Conservation (phyloP, 35 echinoderm and acorn worm species). For the Amphiura filiformis region DNA sequence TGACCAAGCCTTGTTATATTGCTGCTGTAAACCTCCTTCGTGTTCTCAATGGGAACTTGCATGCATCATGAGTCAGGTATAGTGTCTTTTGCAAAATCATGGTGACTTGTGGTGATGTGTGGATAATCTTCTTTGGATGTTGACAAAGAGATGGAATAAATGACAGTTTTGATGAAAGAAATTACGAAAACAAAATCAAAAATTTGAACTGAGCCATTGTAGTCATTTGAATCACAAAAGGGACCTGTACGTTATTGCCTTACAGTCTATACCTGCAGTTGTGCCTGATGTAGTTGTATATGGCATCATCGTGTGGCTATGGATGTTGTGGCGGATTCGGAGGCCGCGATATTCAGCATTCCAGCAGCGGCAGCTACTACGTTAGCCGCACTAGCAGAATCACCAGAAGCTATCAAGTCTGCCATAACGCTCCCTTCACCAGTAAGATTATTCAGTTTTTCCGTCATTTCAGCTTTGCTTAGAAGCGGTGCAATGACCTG, state of each 20-base stretch:
- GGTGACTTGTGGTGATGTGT: too few relatives aligned
- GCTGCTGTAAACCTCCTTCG: too few relatives aligned
- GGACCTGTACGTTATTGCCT: neutral
- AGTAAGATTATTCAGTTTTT: conserved; percentile 78
- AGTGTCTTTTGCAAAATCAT: too few relatives aligned
- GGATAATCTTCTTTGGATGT: neutral
- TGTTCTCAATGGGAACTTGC: too few relatives aligned
- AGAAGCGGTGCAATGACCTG: conserved; percentile 68
- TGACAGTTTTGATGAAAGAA: neutral
- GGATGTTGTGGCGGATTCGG: conserved; percentile 9
- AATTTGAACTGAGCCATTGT: neutral
- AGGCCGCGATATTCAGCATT: conserved; percentile 75
- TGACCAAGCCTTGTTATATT: too few relatives aligned
- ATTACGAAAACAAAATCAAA: neutral
- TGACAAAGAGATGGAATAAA: neutral
- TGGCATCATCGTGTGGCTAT: neutral
- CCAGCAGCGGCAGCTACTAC: conserved; percentile 79
- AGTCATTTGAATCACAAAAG: neutral
- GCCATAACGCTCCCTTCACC: conserved; percentile 72
- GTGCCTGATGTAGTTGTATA: neutral
- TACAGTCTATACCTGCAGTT: neutral
- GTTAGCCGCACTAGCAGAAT: conserved; percentile 72
- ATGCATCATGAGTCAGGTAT: too few relatives aligned
- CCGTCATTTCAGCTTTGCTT: conserved; percentile 64
- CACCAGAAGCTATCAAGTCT: conserved; percentile 62